Base-by-base conservation (phyloP, 2,113 vertebrate genomes). In the Phylloscopus trochiloides region DNA sequence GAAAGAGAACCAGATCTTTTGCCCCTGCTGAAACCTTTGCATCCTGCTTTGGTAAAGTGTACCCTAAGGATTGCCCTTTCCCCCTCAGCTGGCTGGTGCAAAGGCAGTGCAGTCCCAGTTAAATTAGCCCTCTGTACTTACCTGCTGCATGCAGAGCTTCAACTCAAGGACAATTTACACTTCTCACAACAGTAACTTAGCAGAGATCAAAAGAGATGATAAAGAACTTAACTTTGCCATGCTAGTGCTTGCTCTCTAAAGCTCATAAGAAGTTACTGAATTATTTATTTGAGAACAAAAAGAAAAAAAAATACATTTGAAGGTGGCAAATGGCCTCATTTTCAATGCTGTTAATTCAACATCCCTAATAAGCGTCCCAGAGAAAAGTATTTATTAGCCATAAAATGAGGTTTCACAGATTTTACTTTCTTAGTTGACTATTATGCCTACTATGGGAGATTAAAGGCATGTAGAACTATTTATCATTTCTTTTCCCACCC, bases 161-260 rank as follows among this genome's bases (percentile, higher is more conserved):
- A 54, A 17, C 63, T 71, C 68, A 84, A 94, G 75, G 86, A 71
- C 80, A 89, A 72, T 36, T 59, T 48, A 61, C 52, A 45, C 63
- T 88, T 77, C 61, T 80, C 73, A 18, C 43, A 88, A 87, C 36
- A 67, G 55, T 14, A 59, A 72, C 54, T 89, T 68, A 67, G 52
- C 61, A 84, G 45, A 94, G 61, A 95, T 91, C 76, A 94, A 91
- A 95, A 78, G 76, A 50, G 84, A 89, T 50, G 48, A 92, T 96
- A 86, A 93, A 92, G 76, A 92, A 47, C n/a, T 81, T 77, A 86
- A 93, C 67, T 92, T 68, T 14, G 25, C 73, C 76, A 77, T 0
- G 0, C 45, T 55, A 80, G 68, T 4, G 16, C 86, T 87, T 86
- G 65, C 65, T 92, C 54, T 40, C 54, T 77, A 77, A 61, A 80